Percentiles rank a stretch among this genome's conserved stretches.
Conservation (phyloP, 1,140 invertebrate genomes). For the Adoxophyes honmai region DNA sequence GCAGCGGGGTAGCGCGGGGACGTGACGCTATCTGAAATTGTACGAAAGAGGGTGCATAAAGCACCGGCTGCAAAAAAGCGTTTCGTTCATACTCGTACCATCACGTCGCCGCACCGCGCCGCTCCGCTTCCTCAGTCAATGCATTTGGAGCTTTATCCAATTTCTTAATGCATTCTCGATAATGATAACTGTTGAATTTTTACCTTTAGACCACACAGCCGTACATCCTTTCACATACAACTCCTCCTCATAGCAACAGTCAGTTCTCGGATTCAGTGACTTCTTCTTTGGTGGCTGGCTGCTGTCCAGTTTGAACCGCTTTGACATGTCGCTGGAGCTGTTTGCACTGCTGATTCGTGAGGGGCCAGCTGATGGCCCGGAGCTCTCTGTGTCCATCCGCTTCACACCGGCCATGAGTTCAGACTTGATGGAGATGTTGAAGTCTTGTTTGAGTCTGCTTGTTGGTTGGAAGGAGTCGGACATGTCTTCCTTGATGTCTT, state of each 20-base stretch:
- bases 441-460: slow-evolving; percentile 64
- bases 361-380: slow-evolving; percentile 30
- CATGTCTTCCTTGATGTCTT: slow-evolving; percentile 49
- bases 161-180: slow-evolving; percentile 11
- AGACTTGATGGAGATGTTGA: slow-evolving; percentile 68
- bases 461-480: slow-evolving; percentile 55
- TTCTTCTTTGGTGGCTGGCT: slow-evolving; percentile 30
- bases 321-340: slow-evolving; percentile 65
- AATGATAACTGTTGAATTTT: background rate
- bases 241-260: slow-evolving; percentile 87
- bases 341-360: slow-evolving; percentile 61
- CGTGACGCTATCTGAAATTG: no score
- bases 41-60: no score
- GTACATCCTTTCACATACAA: slow-evolving; percentile 91
- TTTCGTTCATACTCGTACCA: no score
- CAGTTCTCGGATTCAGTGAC: slow-evolving; percentile 61
- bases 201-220: slow-evolving; percentile 87
- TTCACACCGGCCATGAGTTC: slow-evolving; percentile 51
- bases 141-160: no score
- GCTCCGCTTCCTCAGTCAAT: no score
- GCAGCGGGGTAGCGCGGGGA: no score
- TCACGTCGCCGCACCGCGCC: no score
- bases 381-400: slow-evolving; percentile 43
- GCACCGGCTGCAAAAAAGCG: no score
- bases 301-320: slow-evolving; percentile 52